These are phyloP conservation scores for Leiothrix lutea DNA, from an alignment of 2,113 vertebrate genomes.

Conservation along the genomic window DNA sequence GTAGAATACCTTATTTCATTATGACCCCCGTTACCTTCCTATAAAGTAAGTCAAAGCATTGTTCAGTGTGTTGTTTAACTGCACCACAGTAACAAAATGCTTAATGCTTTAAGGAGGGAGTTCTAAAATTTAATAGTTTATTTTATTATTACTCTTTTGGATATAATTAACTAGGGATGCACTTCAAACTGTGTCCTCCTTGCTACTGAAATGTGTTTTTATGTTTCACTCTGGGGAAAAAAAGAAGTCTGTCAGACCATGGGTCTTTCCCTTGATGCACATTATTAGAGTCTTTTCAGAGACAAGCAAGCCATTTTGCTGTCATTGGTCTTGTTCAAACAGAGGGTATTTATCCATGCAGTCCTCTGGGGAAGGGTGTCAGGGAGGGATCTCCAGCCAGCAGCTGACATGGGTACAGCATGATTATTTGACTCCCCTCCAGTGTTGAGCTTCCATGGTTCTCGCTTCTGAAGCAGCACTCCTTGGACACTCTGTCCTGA, in stretches of 20 bases:
- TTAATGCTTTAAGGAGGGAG: constrained; percentile 74
- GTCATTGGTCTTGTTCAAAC: constrained; percentile 93
- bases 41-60: background rate
- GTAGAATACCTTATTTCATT: background rate
- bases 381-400: constrained; percentile 81
- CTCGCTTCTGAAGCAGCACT: constrained; percentile 18
- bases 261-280: constrained; percentile 87
- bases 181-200: constrained; percentile 57
- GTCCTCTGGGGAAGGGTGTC: constrained; percentile 82
- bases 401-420: constrained; percentile 77
- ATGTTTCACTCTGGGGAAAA: constrained; percentile 78
- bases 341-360: constrained; percentile 88
- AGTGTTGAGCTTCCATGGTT: background rate
- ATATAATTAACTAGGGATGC: constrained; percentile 72
- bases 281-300: constrained; percentile 95
- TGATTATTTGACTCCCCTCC: background rate
- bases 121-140: constrained; percentile 80
- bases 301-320: constrained; percentile 94
- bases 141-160: constrained; percentile 77
- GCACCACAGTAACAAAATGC: constrained; percentile 39
- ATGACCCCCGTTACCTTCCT: background rate
- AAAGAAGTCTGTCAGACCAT: constrained; percentile 82
- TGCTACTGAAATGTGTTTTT: constrained; percentile 62
- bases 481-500: background rate
- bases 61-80: constrained; percentile 45